Evolutionary conservation across 1,140 invertebrate species (phyloP).

Genomic region (Brachionus angularis): DNA sequence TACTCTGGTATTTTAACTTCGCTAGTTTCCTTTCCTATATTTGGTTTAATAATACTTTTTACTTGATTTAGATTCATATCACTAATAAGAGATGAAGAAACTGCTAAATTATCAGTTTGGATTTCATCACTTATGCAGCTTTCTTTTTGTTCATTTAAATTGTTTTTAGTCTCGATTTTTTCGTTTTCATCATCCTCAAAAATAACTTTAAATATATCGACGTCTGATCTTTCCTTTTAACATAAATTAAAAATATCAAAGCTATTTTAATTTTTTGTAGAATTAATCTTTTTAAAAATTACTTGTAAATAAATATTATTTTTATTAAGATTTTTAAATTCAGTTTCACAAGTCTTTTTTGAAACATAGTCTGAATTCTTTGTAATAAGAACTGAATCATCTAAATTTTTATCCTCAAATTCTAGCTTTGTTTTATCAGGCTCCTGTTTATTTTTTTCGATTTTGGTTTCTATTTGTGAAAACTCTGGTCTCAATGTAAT

Average conservation of each 20-base stretch:
- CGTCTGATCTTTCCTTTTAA: conserved; percentile 51
- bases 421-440: conserved; percentile 10
- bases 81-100: neutral
- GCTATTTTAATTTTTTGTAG: neutral
- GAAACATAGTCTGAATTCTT: neutral
- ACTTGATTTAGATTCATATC: conserved; percentile 15
- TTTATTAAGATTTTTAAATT: neutral
- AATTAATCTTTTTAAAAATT: neutral
- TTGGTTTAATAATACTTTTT: neutral
- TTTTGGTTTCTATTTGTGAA: neutral
- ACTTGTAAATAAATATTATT: conserved; percentile 33
- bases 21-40: conserved; percentile 28
- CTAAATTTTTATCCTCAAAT: neutral
- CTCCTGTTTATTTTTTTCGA: neutral
- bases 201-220: conserved; percentile 62
- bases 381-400: neutral
- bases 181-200: conserved; percentile 57
- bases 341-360: neutral
- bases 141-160: conserved; percentile 13
- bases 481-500: neutral
- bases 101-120: neutral
- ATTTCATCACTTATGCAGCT: conserved; percentile 8
- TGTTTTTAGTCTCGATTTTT: neutral
- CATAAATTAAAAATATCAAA: conserved; percentile 27
- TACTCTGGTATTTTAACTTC: conserved; percentile 8